Percentiles rank a stretch among this genome's conserved stretches.
phyloP scores from a whole-genome alignment of 2,113 vertebrate species.

The Protobothrops flavoviridis region DNA sequence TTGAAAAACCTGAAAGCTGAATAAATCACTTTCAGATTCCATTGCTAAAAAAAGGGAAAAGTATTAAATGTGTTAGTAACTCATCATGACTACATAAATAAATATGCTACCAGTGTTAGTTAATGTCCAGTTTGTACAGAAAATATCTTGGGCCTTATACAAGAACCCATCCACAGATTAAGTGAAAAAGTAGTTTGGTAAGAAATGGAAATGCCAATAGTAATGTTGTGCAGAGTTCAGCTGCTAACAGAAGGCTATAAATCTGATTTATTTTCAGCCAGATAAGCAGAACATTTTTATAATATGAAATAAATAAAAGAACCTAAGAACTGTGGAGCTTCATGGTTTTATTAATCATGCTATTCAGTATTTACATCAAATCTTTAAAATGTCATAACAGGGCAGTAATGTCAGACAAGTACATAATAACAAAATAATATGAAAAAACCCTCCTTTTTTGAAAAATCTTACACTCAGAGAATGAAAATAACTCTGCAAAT shows the following conservation, averaged over 20 bases:
- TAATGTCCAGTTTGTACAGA: background rate
- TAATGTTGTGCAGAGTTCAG: background rate
- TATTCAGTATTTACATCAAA: constrained; percentile 23
- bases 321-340: background rate
- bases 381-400: constrained; percentile 29
- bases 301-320: constrained; percentile 1
- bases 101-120: background rate
- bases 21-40: constrained; percentile 16
- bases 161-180: background rate
- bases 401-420: constrained; percentile 30
- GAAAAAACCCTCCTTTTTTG: background rate
- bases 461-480: constrained; percentile 29
- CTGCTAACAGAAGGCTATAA: background rate
- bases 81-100: background rate
- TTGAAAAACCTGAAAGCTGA: background rate
- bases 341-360: constrained; percentile 26
- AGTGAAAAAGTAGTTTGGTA: background rate
- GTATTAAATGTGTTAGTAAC: background rate
- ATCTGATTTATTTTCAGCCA: background rate
- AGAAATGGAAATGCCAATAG: background rate
- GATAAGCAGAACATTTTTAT: background rate
- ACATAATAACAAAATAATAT: constrained; percentile 36
- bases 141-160: background rate
- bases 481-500: constrained; percentile 42
- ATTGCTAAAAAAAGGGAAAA: background rate